Conservation (phyloP, 2,113 vertebrate genomes). For the Carassius auratus region DNA sequence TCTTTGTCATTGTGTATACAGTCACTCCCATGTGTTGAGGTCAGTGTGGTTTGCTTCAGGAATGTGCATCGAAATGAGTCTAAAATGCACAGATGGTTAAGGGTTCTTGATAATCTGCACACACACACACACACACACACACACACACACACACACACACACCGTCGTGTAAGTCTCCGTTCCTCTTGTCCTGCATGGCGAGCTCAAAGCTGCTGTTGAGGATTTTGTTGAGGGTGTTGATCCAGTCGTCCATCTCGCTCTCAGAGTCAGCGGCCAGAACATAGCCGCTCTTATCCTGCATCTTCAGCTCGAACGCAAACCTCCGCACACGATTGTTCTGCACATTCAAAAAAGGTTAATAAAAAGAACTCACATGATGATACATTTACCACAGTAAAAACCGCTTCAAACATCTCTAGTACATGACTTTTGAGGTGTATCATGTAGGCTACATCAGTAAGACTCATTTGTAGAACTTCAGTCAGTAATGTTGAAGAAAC, state of each 20-base stretch:
- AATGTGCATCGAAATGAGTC: not conserved
- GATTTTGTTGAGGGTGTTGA: slow-evolving; percentile 92
- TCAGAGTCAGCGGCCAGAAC: slow-evolving; percentile 94
- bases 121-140: slow-evolving; percentile 65
- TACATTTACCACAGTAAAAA: not conserved
- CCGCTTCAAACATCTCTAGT: not conserved
- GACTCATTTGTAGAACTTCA: not conserved
- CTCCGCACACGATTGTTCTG: slow-evolving; percentile 95
- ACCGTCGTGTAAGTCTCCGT: slow-evolving; percentile 94
- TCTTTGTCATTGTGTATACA: not conserved
- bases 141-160: slow-evolving; percentile 65
- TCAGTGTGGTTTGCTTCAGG: not conserved
- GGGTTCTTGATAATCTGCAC: not conserved
- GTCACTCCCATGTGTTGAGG: not conserved
- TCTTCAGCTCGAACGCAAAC: slow-evolving; percentile 97
- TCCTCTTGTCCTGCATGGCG: slow-evolving; percentile 96
- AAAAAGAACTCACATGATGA: not conserved
- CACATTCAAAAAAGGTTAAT: not conserved
- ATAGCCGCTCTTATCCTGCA: slow-evolving; percentile 98
- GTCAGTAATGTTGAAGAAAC: not conserved
- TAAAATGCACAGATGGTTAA: not conserved
- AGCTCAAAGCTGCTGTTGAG: slow-evolving; percentile 96
- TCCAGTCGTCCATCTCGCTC: slow-evolving; percentile 97
- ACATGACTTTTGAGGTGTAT: not conserved
- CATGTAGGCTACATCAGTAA: not conserved